A percentile compares a stretch with the other conserved stretches of the same genome.
These are phyloP conservation scores for Cryptus viduatorius DNA, from an alignment of 2,888 invertebrate species.

Conservation along the genomic window DNA sequence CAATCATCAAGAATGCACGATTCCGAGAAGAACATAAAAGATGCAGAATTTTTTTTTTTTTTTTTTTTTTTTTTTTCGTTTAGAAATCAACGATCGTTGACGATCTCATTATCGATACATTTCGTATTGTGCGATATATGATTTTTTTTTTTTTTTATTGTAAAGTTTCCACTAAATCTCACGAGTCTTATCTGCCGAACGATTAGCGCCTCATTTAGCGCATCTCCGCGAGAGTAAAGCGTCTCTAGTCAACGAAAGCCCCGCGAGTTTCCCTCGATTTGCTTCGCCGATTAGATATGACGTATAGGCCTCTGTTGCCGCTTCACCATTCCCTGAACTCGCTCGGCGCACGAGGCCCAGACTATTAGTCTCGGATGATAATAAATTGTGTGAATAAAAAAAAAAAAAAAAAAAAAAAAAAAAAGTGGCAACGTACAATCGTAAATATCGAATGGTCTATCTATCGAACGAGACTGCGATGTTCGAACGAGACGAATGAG, in stretches of 20 bases:
- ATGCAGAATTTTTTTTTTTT: too few species aligned
- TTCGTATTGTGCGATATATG: neutral
- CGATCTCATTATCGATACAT: neutral
- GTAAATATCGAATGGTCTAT: conserved; percentile 57
- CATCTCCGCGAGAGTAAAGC: conserved; percentile 14
- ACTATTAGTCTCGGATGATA: conserved; percentile 49
- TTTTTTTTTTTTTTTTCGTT: too few species aligned
- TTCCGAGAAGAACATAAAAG: neutral
- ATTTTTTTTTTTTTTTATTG: conserved; percentile 12
- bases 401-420: conserved; percentile 27
- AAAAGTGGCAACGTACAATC: conserved; percentile 26
- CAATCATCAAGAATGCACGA: neutral
- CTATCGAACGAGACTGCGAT: conserved; percentile 26
- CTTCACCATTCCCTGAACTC: neutral
- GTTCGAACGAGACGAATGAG: conserved; percentile 16
- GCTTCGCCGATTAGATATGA: conserved; percentile 61
- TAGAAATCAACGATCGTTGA: neutral
- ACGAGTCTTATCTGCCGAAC: conserved; percentile 34
- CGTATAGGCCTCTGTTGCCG: conserved; percentile 3
- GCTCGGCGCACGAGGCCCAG: conserved; percentile 31
- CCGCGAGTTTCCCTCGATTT: conserved; percentile 22
- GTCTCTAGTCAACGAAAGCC: conserved; percentile 18
- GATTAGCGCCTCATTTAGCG: conserved; percentile 47
- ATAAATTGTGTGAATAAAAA: conserved; percentile 53
- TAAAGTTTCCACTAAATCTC: conserved; percentile 28